phyloP scores from a whole-genome alignment of 2,797 vertebrate genomes.

The Vireo griseus region DNA sequence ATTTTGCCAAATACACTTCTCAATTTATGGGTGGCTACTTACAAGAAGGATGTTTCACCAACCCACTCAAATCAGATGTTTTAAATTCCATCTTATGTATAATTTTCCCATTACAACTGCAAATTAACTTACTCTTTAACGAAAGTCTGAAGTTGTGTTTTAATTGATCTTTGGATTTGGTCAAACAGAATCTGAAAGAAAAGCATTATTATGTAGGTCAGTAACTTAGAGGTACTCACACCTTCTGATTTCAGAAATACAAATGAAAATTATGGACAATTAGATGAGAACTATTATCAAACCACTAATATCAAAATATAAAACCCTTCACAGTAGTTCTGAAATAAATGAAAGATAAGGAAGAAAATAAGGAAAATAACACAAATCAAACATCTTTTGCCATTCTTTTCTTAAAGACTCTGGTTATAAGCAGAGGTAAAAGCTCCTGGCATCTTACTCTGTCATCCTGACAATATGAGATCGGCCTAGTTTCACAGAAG shows the following conservation, averaged over 20 bases:
- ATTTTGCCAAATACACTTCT: neutral
- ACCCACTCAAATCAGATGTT: neutral
- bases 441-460: neutral
- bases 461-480: neutral
- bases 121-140: slow-evolving; percentile 92
- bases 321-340: neutral
- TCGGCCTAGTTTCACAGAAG: neutral
- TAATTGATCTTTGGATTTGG: slow-evolving; percentile 97
- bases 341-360: neutral
- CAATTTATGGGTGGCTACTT: neutral
- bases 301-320: neutral
- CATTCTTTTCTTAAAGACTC: neutral
- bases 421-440: neutral
- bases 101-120: neutral
- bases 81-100: neutral
- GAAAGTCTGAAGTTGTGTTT: slow-evolving; percentile 94
- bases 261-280: neutral
- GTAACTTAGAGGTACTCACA: neutral
- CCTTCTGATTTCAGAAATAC: neutral
- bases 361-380: neutral
- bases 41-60: neutral
- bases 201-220: slow-evolving; percentile 13
- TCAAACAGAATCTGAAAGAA: slow-evolving; percentile 93
- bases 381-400: neutral
- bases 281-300: neutral